These are phyloP conservation scores for Girardia tigrina DNA, from an alignment of 2,888 invertebrate species.

Conservation along the genomic window DNA sequence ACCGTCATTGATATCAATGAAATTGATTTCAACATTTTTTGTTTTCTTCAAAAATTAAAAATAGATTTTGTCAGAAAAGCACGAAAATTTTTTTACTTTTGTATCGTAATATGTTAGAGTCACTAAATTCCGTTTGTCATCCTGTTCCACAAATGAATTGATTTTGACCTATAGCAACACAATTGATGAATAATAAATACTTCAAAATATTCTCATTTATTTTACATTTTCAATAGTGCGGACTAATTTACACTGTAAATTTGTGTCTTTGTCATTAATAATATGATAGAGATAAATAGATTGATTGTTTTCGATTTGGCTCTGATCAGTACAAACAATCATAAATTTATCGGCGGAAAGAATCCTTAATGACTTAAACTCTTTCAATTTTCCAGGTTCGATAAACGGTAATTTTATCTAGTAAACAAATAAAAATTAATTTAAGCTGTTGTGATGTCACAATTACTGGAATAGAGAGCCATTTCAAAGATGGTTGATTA, in stretches of 20 bases:
- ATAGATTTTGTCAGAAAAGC: not conserved
- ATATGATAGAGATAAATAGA: not conserved
- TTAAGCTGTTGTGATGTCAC: too few relatives aligned
- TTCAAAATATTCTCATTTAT: not conserved
- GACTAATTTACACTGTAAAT: not conserved
- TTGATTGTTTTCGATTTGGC: not conserved
- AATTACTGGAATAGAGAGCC: not conserved
- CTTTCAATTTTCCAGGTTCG: not conserved
- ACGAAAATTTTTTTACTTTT: not conserved
- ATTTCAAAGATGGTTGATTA: not conserved
- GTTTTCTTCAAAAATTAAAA: too few relatives aligned
- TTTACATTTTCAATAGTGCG: not conserved
- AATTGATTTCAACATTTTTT: not conserved
- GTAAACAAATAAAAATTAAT: not conserved
- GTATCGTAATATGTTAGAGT: not conserved
- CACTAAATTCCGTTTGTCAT: slow-evolving; percentile 8
- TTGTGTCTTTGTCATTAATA: not conserved
- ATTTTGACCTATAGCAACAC: not conserved
- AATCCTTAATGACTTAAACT: not conserved
- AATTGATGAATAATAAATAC: not conserved
- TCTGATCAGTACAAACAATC: not conserved
- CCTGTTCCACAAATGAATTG: not conserved
- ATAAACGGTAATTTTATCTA: not conserved
- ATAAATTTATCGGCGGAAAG: not conserved
- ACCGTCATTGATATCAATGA: not conserved